Conservation (phyloP, 2,888 invertebrate genomes). For the Pollenia amentaria region DNA sequence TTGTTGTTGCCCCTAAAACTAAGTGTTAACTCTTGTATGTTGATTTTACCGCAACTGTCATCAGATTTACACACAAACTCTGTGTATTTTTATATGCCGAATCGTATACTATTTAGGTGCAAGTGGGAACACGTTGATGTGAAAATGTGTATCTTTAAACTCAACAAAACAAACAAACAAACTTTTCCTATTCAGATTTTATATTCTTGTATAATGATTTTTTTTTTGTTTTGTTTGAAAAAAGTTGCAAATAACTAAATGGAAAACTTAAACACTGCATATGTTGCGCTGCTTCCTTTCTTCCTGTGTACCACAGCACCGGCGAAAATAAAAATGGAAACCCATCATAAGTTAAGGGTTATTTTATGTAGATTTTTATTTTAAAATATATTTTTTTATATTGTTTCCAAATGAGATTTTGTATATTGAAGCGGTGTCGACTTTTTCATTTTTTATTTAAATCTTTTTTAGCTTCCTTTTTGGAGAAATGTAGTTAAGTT, state of each 20-base stretch:
- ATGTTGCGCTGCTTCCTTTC: constrained; percentile 46
- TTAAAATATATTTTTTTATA: constrained; percentile 20
- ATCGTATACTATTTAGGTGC: not conserved
- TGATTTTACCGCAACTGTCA: constrained; percentile 60
- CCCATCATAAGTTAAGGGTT: constrained; percentile 32
- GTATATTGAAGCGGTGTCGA: not conserved
- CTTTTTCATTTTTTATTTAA: constrained; percentile 10
- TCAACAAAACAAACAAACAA: constrained; percentile 44
- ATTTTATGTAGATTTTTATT: constrained; percentile 60
- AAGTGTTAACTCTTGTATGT: constrained; percentile 66
- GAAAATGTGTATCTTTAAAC: constrained; percentile 36
- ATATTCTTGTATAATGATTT: constrained; percentile 33
- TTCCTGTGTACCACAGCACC: not conserved
- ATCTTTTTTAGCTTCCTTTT: constrained; percentile 8
- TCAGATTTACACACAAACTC: not conserved
- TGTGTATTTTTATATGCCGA: not conserved
- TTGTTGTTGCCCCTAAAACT: constrained; percentile 24
- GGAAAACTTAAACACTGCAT: constrained; percentile 51
- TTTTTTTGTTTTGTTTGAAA: not conserved
- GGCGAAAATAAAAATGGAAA: not conserved
- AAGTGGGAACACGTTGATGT: constrained; percentile 4
- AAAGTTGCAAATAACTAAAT: constrained; percentile 18
- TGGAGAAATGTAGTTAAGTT: not conserved
- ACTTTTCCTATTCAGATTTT: constrained; percentile 50
- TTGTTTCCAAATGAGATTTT: constrained; percentile 21